phyloP scores from a whole-genome alignment of 2,888 invertebrate species.

The Andricus curvator region DNA sequence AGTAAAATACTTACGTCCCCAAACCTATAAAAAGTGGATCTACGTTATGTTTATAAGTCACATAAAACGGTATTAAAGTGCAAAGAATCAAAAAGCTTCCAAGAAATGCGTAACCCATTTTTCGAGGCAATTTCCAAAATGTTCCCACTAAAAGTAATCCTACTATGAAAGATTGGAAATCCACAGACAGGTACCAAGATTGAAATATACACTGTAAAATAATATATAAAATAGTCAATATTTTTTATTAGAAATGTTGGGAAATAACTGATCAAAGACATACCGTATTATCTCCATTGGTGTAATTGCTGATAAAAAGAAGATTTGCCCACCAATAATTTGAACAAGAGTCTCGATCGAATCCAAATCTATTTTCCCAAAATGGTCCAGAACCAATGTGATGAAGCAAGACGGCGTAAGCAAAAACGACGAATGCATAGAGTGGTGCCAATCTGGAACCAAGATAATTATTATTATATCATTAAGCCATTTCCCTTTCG shows the following conservation, averaged over 20 bases:
- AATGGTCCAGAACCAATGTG: no score
- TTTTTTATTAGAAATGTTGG: no score
- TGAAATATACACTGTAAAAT: conserved; percentile 66
- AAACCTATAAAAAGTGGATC: conserved; percentile 61
- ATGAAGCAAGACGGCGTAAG: no score
- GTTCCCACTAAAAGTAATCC: conserved; percentile 57
- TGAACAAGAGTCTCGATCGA: no score
- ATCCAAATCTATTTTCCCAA: no score
- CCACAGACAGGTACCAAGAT: conserved; percentile 66
- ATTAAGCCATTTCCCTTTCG: no score
- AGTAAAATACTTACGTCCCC: conserved; percentile 63
- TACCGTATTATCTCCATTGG: not conserved
- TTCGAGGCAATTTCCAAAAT: conserved; percentile 64
- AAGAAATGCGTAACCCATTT: conserved; percentile 63
- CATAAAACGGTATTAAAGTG: conserved; percentile 59
- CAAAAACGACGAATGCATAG: no score
- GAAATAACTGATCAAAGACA: no score
- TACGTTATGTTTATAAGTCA: conserved; percentile 59
- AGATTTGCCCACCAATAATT: no score
- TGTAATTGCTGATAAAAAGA: no score
- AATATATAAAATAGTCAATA: not conserved
- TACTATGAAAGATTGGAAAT: conserved; percentile 64
- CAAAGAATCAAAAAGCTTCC: conserved; percentile 57
- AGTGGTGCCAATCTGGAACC: no score
- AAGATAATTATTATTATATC: no score